Conservation (phyloP, 2,888 invertebrate species). For the Cheilosia pagana region DNA sequence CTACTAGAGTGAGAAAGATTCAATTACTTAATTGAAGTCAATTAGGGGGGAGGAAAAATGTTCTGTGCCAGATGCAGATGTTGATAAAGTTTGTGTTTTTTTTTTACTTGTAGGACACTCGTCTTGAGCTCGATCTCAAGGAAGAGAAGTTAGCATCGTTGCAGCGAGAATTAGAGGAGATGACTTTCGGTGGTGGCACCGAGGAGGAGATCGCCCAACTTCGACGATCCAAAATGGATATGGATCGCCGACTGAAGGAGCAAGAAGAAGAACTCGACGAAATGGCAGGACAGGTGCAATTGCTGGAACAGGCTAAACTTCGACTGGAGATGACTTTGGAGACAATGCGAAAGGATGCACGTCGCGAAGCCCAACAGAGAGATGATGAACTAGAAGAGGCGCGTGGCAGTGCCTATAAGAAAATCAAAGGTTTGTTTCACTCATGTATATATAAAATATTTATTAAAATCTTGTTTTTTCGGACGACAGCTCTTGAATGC, state of each 20-base stretch:
- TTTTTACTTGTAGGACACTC: conserved; percentile 88
- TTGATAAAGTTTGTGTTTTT: conserved; percentile 1
- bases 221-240: conserved; percentile 92
- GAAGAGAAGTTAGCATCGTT: conserved; percentile 92
- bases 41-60: conserved; percentile 16
- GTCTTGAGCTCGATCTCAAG: conserved; percentile 94
- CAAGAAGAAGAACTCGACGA: conserved; percentile 98
- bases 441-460: conserved; percentile 5
- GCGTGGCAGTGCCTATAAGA: conserved; percentile 94
- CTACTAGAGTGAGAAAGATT: conserved; percentile 30
- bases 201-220: conserved; percentile 94
- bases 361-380: conserved; percentile 93
- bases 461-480: conserved; percentile 1
- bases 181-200: conserved; percentile 90
- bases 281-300: conserved; percentile 94
- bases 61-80: neutral
- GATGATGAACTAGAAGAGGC: conserved; percentile 98
- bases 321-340: conserved; percentile 97
- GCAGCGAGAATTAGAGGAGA: conserved; percentile 93
- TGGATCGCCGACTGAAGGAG: conserved; percentile 92
- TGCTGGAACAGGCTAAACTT: conserved; percentile 96
- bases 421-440: conserved; percentile 89
- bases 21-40: conserved; percentile 58
- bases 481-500: conserved; percentile 89
- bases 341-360: conserved; percentile 94